phyloP scores from a whole-genome alignment of 2,113 vertebrate species.

The Trichomycterus rosablanca region DNA sequence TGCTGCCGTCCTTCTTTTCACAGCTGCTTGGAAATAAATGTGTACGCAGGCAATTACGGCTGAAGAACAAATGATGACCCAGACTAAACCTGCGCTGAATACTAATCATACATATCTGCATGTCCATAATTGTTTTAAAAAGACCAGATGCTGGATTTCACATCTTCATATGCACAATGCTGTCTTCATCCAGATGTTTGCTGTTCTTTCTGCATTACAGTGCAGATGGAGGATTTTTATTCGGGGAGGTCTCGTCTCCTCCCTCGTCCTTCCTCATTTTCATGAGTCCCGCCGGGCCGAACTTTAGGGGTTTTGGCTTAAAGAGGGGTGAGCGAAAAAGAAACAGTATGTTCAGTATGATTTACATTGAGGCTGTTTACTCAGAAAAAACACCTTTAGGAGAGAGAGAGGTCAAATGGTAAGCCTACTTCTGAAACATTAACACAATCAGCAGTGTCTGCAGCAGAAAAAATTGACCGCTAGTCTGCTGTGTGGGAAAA shows the following conservation, averaged over 20 bases:
- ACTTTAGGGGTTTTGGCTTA: too few relatives aligned
- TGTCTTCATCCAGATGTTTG: slow-evolving; percentile 24
- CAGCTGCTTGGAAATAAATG: neutral
- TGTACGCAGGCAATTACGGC: neutral
- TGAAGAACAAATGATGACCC: slow-evolving; percentile 9
- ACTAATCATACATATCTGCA: neutral
- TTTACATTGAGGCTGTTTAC: too few relatives aligned
- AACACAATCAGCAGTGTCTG: too few relatives aligned
- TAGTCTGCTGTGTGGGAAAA: too few relatives aligned
- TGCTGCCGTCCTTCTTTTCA: neutral
- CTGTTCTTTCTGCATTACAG: neutral
- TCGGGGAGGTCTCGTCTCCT: too few relatives aligned
- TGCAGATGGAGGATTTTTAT: neutral
- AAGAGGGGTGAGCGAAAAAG: too few relatives aligned
- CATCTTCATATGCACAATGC: slow-evolving; percentile 6
- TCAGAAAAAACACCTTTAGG: too few relatives aligned
- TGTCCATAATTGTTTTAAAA: neutral
- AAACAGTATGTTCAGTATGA: slow-evolving; percentile 3
- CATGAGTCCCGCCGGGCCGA: too few relatives aligned
- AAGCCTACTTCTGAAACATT: too few relatives aligned
- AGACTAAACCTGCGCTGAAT: neutral
- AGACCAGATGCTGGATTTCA: slow-evolving; percentile 12
- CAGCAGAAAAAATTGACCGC: too few relatives aligned
- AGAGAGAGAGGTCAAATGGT: too few relatives aligned
- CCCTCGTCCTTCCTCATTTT: too few relatives aligned